These are phyloP conservation scores for Amiota mariae DNA, from an alignment of 2,888 invertebrate genomes.

Conservation along the genomic window DNA sequence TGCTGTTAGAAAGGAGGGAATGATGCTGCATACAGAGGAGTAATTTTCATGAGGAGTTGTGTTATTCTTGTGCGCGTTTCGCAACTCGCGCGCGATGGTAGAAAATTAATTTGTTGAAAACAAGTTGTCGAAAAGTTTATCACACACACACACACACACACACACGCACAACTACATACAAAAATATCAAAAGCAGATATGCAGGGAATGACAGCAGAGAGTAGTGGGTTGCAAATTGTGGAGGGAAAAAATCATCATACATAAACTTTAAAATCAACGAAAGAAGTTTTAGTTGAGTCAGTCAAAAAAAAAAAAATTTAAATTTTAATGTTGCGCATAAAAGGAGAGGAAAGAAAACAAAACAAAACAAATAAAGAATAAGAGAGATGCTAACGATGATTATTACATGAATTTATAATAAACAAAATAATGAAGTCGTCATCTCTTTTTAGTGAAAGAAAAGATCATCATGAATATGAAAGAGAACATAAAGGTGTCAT, in stretches of 20 bases:
- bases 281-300: neutral
- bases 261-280: neutral
- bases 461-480: too few species aligned
- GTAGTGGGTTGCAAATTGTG: neutral
- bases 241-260: too few species aligned
- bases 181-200: neutral
- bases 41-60: too few species aligned
- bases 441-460: too few species aligned
- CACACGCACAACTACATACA: conserved; percentile 2
- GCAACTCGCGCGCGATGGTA: conserved; percentile 38
- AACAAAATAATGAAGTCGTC: too few species aligned
- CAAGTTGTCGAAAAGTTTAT: conserved; percentile 64
- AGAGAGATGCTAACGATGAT: too few species aligned
- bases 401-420: too few species aligned
- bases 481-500: too few species aligned
- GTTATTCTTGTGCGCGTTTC: conserved; percentile 15
- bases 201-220: neutral
- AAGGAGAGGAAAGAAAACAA: too few species aligned
- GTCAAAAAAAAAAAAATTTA: conserved; percentile 9
- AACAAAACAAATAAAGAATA: too few species aligned
- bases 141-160: conserved; percentile 13
- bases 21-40: too few species aligned
- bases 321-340: conserved; percentile 27
- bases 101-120: conserved; percentile 68
- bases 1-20: too few species aligned